phyloP scores from a whole-genome alignment of 1,140 invertebrate species.

The Dufourea novaeangliae region DNA sequence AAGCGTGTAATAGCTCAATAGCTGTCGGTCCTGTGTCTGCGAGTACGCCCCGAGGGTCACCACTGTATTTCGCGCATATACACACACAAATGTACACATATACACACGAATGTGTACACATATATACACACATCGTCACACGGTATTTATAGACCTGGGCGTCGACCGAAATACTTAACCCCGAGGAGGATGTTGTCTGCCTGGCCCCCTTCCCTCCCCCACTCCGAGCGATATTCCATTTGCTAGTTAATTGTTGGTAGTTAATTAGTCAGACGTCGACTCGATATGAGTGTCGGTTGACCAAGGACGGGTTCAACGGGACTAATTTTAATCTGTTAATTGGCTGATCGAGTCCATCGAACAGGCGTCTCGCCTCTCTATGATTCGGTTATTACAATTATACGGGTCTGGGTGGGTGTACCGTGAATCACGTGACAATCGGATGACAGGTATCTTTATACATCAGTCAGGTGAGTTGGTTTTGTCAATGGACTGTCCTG shows the following conservation, averaged over 20 bases:
- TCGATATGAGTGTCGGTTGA: neutral
- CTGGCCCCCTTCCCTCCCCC: neutral
- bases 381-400: no score
- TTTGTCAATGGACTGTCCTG: no score
- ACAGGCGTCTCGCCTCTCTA: neutral
- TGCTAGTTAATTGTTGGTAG: neutral
- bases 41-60: constrained; percentile 56
- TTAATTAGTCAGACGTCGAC: constrained; percentile 22
- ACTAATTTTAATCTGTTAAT: constrained; percentile 8
- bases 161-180: constrained; percentile 33
- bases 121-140: no score
- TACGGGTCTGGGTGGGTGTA: no score
- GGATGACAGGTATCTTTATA: no score
- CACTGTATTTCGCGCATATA: constrained; percentile 14
- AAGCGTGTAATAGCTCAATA: constrained; percentile 79
- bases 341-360: neutral
- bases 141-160: constrained; percentile 48
- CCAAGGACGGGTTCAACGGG: neutral
- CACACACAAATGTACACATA: no score
- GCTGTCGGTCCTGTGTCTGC: constrained; percentile 67
- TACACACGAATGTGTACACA: no score
- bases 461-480: no score
- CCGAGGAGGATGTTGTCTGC: constrained; percentile 23
- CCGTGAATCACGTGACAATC: no score
- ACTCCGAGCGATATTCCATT: constrained; percentile 8